Base-by-base conservation (phyloP, 2,888 invertebrate genomes). In the Drosophila rubida region DNA sequence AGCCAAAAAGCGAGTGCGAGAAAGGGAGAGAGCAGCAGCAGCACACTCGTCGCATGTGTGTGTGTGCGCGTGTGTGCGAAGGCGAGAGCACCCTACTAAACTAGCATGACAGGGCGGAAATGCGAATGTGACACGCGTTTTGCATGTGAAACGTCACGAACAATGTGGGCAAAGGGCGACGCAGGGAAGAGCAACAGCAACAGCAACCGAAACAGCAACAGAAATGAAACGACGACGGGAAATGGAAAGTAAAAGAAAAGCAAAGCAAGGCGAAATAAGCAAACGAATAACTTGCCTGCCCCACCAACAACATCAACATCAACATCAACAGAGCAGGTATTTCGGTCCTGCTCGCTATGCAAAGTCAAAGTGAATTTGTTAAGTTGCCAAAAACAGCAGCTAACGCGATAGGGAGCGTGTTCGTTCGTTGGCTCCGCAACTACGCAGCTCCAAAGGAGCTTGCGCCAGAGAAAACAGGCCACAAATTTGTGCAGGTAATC, bases 101-200 rank as follows among this genome's bases (percentile, higher is more conserved):
- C 87, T 84, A 82, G 78, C 82, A 83, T 87, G 87, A 89, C 89
- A 89, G 78, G 77, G 55, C 87, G 87, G 78, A 89, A 89, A 81
- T 81, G 75, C 74, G 87, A 78, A 82, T 83, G 84, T 86, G 89
- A 89, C 89, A 87, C 89, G 89, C 87, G 87, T 86, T 89, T 88
- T 86, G 84, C 87, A 86, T 89, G 86, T 87, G 85, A 83, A 88
- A 85, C 83, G 86, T 87, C 83, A 85, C 62, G 88, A 83, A 86
- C 80, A 88, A 82, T 74, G 75, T 71, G 16, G 46, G 44, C 42
- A 61, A 57, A 61, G 59, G 27, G 27, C 42, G 19, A 4, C n/a
- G 3, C 4, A 7, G n/a, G 27, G 11, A 49, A 14, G 23, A 50
- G 50, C 9, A 46, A 27, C 22, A 35, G 49, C 11, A 37, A 23